phyloP scores from a whole-genome alignment of 1,140 invertebrate genomes.

The Eufriesea mexicana region DNA sequence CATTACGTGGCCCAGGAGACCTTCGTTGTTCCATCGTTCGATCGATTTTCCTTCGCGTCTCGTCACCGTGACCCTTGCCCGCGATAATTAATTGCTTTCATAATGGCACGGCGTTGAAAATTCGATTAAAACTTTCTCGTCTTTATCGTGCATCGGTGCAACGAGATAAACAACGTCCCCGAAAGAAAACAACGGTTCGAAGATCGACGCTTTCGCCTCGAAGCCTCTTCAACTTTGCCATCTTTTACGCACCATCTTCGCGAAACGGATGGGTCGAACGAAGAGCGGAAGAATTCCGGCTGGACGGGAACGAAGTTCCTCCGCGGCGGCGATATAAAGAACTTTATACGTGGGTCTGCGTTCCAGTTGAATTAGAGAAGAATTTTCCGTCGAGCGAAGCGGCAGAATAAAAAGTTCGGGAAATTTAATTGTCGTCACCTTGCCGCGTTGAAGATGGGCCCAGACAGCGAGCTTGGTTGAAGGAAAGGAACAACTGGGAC shows the following conservation, averaged over 20 bases:
- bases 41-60: constrained; percentile 21
- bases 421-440: constrained; percentile 34
- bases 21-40: background rate
- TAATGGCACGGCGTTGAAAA: background rate
- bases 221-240: background rate
- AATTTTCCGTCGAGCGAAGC: constrained; percentile 15
- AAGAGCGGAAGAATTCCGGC: no score
- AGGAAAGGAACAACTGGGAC: constrained; percentile 9
- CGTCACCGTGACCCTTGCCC: background rate
- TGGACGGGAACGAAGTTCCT: background rate
- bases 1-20: no score
- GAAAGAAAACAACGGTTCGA: background rate
- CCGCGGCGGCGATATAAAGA: constrained; percentile 8
- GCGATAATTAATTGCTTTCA: constrained; percentile 37
- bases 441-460: background rate
- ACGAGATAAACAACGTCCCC: background rate
- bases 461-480: background rate
- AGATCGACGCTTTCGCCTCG: background rate
- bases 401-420: constrained; percentile 11
- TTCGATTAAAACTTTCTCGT: constrained; percentile 28
- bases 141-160: background rate
- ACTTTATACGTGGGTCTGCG: background rate
- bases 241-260: background rate
- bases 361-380: background rate
- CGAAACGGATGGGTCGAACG: no score